Evolutionary conservation across 2,888 invertebrate genomes (phyloP), one percentile per base, ranked within the genome.

Genomic region (Hemicrepidius hirtus): DNA sequence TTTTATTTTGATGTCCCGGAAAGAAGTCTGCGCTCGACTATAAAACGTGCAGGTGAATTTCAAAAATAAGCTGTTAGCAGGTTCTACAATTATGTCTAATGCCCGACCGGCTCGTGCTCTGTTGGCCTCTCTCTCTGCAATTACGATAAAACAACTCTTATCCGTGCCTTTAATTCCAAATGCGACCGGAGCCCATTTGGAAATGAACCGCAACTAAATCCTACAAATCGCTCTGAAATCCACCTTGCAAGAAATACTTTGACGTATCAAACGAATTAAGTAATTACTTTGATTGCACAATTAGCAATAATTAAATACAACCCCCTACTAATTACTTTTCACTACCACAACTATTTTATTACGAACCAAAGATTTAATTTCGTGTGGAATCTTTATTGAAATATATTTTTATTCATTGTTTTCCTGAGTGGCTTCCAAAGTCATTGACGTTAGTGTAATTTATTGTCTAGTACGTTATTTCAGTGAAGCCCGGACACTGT

Each of bases 131-230:
- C 59, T 59, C 64, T 13, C 63, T 28, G 75, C 76, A 77, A 77
- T 77, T 77, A 75, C 75, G 73, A 75, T 77, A 77, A 75, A 77
- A 75, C 77, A 70, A 73, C 74, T 76, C 71, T 74, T 76, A 76
- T 76, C 76, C 73, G 62, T 66, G 75, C 65, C 65, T 73, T 71
- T 76, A 76, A 76, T 75, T 73, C 75, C 71, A 64, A 70, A 24
- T 71, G 68, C 72, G 66, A 69, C 68, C 50, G 60, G 68, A 71
- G 63, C 65, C 72, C 76, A 76, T 76, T 73, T 76, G 76, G 74
- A 76, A 76, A 76, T 76, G 74, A 76, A 76, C 76, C 76, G 74
- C 76, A 75, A 66, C 68, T 74, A 71, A 73, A 73, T 73, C 69
- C 37, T 21, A 41, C 40, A 64, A 64, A 50, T 73, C 59, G 50